Evolutionary conservation across 2,113 vertebrate genomes (phyloP).

Genomic region (Neodontobutis hainanensis): DNA sequence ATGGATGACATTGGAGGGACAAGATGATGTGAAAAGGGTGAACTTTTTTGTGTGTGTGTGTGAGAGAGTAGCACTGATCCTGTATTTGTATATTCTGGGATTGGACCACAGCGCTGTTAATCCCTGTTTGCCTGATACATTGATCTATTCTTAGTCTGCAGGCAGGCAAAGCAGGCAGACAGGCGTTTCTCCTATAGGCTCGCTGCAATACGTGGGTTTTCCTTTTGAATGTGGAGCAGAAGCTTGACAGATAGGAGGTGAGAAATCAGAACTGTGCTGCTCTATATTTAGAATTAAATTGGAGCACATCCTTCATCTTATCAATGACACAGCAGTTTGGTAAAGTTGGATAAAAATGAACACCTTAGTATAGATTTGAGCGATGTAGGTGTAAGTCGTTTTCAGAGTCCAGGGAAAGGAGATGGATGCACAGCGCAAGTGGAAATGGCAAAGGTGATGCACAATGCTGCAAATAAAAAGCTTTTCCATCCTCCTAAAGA

Average conservation of each 20-base stretch:
- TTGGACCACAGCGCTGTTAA: slow-evolving; percentile 71
- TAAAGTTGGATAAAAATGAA: slow-evolving; percentile 38
- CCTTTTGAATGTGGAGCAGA: slow-evolving; percentile 22
- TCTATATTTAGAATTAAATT: slow-evolving; percentile 33
- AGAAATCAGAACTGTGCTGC: slow-evolving; percentile 27
- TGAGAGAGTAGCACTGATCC: not conserved
- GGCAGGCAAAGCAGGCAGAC: slow-evolving; percentile 29
- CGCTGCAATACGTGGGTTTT: slow-evolving; percentile 58
- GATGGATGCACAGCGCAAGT: slow-evolving; percentile 52
- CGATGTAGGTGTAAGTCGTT: slow-evolving; percentile 27
- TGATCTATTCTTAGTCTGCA: slow-evolving; percentile 79
- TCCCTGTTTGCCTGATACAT: slow-evolving; percentile 77
- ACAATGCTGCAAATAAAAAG: slow-evolving; percentile 43
- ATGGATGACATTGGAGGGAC: slow-evolving; percentile 26
- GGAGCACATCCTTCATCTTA: slow-evolving; percentile 37
- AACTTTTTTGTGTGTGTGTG: slow-evolving; percentile 61
- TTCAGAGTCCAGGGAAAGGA: slow-evolving; percentile 42
- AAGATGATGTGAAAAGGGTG: slow-evolving; percentile 33
- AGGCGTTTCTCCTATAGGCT: slow-evolving; percentile 58
- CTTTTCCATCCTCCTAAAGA: slow-evolving; percentile 31
- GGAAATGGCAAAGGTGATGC: slow-evolving; percentile 65
- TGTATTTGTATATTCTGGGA: slow-evolving; percentile 38
- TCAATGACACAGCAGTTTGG: slow-evolving; percentile 71
- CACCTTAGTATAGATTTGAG: not conserved
- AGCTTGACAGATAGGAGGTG: slow-evolving; percentile 52